Evolutionary conservation across 2,797 vertebrate genomes (phyloP).

Genomic region (Antrozous pallidus): DNA sequence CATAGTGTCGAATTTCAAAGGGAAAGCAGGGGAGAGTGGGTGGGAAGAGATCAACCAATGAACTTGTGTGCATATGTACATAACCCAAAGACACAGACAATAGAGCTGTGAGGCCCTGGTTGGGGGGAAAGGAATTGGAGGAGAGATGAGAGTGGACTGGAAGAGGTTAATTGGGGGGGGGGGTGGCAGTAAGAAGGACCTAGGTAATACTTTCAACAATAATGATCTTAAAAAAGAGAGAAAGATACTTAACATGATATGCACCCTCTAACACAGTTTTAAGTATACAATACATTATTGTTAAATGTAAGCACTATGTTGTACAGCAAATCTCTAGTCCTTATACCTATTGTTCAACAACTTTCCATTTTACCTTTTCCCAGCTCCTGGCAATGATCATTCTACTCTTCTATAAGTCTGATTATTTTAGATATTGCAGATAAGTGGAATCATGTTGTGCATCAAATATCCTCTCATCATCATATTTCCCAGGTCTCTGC

Average conservation of each 20-base stretch:
- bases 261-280: background rate
- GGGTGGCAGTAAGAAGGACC: no score
- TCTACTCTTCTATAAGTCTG: background rate
- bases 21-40: no score
- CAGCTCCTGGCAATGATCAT: background rate
- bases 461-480: background rate
- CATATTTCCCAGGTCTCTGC: background rate
- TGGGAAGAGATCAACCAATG: no score
- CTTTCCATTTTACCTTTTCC: background rate
- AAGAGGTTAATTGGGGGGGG: no score
- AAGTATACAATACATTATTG: background rate
- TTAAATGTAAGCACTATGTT: background rate
- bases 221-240: no score
- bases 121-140: no score
- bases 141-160: no score
- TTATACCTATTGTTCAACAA: background rate
- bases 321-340: background rate
- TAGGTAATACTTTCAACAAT: no score
- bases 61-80: no score
- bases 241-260: background rate
- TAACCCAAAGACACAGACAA: no score
- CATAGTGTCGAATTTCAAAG: no score
- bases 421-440: background rate
- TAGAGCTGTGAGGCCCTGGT: no score
- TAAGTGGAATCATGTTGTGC: background rate